Evolutionary conservation across 2,888 invertebrate species (phyloP), one percentile per base, ranked within the genome.

Genomic region (Leptinotarsa peninsularis): DNA sequence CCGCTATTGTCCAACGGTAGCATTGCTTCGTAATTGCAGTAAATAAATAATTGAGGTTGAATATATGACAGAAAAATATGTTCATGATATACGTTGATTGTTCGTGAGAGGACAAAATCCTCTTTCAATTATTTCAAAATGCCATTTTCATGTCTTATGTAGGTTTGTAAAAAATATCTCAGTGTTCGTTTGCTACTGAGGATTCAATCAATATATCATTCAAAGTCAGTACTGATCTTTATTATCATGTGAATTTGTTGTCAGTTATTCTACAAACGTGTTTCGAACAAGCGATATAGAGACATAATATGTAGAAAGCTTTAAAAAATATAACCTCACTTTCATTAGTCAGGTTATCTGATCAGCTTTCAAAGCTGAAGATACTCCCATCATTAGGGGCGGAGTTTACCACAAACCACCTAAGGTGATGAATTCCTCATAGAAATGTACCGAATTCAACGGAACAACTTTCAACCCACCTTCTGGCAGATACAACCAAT

Each of bases 21-120:
- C 83, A 85, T 85, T 83, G 82, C 83, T 82, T 76, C 73, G 83
- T 85, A 85, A 85, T 85, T 85, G 83, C 85, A 77, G 79, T 81
- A 83, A 84, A 84, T 83, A 82, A 79, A 79, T 71, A 74, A 75
- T 80, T 78, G 75, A 78, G 56, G 66, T 56, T 74, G 74, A 74
- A 77, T 78, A 77, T 80, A 72, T 76, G 67, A 60, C 15, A 50
- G 67, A 67, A 76, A 76, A 76, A 70, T 73, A 76, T 72, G 71
- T 75, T 21, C 72, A 72, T 54, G 68, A 33, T 66, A 60, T 63
- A 73, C 63, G 73, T 63, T 43, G 43, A 43, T 13, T 10, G 43
- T 43, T 43, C 43, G 10, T 43, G 43, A 10, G 43, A 43, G 10
- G 43, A 43, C 43, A 43, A 43, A 43, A 43, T 43, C 10, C 43